Base-by-base conservation (phyloP, 2,888 invertebrate genomes). In the Hymenopus coronatus region DNA sequence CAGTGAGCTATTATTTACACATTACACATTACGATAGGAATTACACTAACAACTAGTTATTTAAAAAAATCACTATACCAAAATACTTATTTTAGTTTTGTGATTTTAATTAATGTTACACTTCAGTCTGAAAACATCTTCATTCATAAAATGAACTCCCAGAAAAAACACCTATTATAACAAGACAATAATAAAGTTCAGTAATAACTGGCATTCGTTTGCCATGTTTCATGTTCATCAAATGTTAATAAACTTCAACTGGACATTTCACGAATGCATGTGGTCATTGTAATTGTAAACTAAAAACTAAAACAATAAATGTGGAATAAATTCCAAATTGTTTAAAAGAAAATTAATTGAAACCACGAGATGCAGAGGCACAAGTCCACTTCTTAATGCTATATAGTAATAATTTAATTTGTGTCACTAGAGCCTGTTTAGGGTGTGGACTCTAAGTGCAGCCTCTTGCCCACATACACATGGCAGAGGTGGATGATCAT, bases 11-110 rank as follows among this genome's bases (percentile, higher is more conserved):
- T 70, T 70, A 70, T 70, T 1, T 70, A 70, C 54, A 70, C 54
- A 70, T 70, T 70, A 70, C 54, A 70, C 54, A 70, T 3, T 25
- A 40, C 12, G 40, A 70, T 70, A 70, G 54, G 54, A 70, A 70
- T 70, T 70, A 70, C 54, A 70, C 54, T 70, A 25, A 70, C 25
- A 70, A 70, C 54, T 70, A 70, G 54, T 20, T 8, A 54, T 40
- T 85, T 85, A 85, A 85, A 84, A 84, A 85, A 85, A 85, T 85
- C 85, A 85, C 85, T 46, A 85, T 85, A 85, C 85, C 85, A 85
- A 85, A 85, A 85, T 85, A 85, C 85, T 28, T 85, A 54, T 54
- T 40, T 85, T 20, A 6, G 25, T 70, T 70, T 70, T 2, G 15
- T 14, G 14, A 20, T 70, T 70, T 70, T 70, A 20, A 2, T 70